These are phyloP conservation scores for Acanthaster planci DNA, from an alignment of 35 echinoderm and acorn worm species.

Conservation along the genomic window DNA sequence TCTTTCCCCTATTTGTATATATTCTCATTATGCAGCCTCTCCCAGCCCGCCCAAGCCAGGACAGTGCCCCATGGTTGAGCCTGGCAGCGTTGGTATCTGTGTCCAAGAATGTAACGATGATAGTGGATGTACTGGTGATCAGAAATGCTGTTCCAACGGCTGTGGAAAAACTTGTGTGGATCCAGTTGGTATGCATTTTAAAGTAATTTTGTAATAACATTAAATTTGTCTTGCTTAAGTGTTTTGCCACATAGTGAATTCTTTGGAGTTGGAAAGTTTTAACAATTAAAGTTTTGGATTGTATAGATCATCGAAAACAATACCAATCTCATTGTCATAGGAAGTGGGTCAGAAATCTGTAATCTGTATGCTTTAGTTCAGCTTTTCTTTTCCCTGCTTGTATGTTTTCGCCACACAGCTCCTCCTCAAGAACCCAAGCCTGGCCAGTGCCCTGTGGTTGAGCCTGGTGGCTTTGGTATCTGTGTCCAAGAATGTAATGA, in stretches of 20 bases:
- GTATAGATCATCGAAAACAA: no score
- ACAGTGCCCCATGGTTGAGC: background rate
- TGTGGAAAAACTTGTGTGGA: conserved; percentile 62
- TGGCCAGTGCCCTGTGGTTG: conserved; percentile 46
- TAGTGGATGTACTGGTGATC: conserved; percentile 35
- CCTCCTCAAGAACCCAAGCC: conserved; percentile 2
- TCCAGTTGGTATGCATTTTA: conserved; percentile 12
- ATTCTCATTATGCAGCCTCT: no score
- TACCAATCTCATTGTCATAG: no score
- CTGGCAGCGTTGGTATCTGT: conserved; percentile 48
- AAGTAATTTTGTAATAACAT: background rate
- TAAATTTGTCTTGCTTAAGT: background rate
- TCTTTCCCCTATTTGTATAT: no score
- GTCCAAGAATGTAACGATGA: conserved; percentile 51
- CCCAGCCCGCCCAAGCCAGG: no score
- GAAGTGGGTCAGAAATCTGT: no score
- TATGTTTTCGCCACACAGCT: background rate
- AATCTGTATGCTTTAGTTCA: no score
- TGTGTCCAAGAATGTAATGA: conserved; percentile 53
- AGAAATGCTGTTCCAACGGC: conserved; percentile 74
- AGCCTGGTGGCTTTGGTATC: conserved; percentile 36
- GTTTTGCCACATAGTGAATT: no score
- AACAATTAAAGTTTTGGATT: no score
- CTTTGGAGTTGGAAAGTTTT: no score
- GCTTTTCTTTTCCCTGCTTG: no score